Evolutionary conservation across 2,113 vertebrate genomes (phyloP).

Genomic region (Pelodiscus sinensis): DNA sequence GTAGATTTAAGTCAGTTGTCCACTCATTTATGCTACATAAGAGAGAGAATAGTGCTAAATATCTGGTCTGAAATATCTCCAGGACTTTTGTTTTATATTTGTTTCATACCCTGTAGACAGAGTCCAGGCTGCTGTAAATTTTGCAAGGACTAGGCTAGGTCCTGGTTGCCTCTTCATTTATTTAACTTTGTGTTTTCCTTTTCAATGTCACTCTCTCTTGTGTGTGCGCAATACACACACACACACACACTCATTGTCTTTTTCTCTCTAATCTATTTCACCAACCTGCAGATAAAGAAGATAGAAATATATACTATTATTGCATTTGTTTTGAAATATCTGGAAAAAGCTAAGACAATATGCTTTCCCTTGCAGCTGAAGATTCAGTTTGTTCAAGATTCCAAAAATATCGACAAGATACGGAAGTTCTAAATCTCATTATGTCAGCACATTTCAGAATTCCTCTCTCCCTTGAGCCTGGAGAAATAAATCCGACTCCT

Average conservation of each 20-base stretch:
- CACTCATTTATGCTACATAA: no score
- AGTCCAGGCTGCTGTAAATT: neutral
- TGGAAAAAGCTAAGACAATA: neutral
- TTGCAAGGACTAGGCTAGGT: neutral
- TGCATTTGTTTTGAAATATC: neutral
- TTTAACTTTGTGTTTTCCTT: neutral
- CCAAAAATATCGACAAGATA: no score
- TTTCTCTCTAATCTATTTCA: neutral
- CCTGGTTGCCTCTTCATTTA: neutral
- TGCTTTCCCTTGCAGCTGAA: fast-evolving
- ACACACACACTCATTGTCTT: neutral
- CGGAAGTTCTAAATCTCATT: no score
- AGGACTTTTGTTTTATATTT: no score
- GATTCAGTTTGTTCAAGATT: no score
- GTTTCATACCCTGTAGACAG: no score
- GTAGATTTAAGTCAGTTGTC: no score
- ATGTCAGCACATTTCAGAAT: no score
- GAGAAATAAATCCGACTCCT: no score
- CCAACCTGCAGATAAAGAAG: neutral
- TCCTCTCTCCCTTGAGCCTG: no score
- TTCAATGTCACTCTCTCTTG: neutral
- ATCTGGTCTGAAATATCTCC: no score
- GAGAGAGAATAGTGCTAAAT: no score
- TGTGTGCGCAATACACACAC: neutral
- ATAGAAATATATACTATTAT: neutral